Conservation (phyloP, 2,888 invertebrate species). For the Coelopa pilipes region DNA sequence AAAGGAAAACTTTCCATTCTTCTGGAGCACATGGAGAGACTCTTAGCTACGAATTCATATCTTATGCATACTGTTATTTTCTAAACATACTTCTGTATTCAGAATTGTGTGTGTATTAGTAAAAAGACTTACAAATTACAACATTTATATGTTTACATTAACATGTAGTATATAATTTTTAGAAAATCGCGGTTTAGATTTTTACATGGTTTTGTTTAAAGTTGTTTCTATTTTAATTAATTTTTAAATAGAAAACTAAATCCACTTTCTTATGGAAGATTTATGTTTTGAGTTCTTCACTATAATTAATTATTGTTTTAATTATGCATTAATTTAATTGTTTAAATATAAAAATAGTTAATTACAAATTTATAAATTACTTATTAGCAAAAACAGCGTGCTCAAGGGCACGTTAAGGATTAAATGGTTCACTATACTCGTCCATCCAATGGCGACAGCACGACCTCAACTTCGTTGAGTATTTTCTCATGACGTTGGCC, state of each 20-base stretch:
- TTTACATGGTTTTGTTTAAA: constrained; percentile 1
- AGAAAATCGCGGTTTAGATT: neutral
- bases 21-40: too few species aligned
- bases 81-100: too few species aligned
- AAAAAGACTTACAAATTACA: constrained; percentile 13
- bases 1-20: too few species aligned
- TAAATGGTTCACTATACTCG: too few species aligned
- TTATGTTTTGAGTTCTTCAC: constrained; percentile 19
- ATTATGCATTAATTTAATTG: constrained; percentile 22
- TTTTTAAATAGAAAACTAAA: constrained; percentile 26
- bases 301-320: constrained; percentile 25
- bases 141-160: constrained; percentile 14
- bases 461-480: too few species aligned
- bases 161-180: constrained; percentile 9
- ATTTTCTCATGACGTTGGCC: too few species aligned
- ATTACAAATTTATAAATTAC: constrained; percentile 34
- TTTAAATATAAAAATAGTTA: constrained; percentile 31
- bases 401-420: too few species aligned
- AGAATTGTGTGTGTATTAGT: neutral
- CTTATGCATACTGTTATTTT: too few species aligned
- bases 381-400: constrained; percentile 16
- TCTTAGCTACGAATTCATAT: too few species aligned
- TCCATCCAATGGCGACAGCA: too few species aligned
- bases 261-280: constrained; percentile 25
- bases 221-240: too few species aligned